Percentiles rank a stretch among this genome's conserved stretches.
Conservation (phyloP, 2,797 vertebrate genomes). For the Microctenopoma stevenorrisi region DNA sequence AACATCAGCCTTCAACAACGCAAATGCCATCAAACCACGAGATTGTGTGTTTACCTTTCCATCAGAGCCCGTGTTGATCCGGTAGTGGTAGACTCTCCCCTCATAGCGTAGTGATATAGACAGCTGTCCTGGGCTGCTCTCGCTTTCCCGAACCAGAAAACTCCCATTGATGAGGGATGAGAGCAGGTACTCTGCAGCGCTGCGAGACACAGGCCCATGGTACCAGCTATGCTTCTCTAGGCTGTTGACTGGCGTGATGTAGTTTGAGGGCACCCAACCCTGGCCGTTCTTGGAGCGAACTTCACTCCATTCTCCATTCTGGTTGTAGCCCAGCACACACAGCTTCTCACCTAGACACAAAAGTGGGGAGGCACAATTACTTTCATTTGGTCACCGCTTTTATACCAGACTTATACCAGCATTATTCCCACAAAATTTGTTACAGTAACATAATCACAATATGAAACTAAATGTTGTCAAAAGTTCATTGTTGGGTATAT, state of each 20-base stretch:
- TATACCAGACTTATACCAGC: not conserved
- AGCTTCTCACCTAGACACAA: constrained; percentile 92
- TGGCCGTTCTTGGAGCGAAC: constrained; percentile 98
- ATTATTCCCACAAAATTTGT: not conserved
- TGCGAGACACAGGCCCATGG: constrained; percentile 97
- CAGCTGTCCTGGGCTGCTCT: constrained; percentile 98
- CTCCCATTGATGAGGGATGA: constrained; percentile 98
- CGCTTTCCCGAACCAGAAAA: constrained; percentile 97
- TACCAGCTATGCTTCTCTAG: constrained; percentile 99
- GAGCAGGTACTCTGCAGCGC: constrained; percentile 95
- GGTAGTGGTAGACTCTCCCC: constrained; percentile 98
- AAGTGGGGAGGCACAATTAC: not conserved
- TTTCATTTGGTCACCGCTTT: not conserved
- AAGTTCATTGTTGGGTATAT: not conserved
- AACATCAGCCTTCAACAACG: not conserved
- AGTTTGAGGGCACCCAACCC: constrained; percentile 99
- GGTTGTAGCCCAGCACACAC: constrained; percentile 97
- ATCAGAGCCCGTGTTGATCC: constrained; percentile 95
- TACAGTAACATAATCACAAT: too few species aligned
- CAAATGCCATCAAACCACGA: not conserved
- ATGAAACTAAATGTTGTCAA: not conserved
- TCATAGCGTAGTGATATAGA: constrained; percentile 99
- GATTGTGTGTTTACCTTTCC: constrained; percentile 87
- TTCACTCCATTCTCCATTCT: constrained; percentile 99
- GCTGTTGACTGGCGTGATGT: constrained; percentile 99